These are phyloP conservation scores for Druon quercuslanigerum DNA, from an alignment of 1,140 invertebrate genomes.

Conservation along the genomic window DNA sequence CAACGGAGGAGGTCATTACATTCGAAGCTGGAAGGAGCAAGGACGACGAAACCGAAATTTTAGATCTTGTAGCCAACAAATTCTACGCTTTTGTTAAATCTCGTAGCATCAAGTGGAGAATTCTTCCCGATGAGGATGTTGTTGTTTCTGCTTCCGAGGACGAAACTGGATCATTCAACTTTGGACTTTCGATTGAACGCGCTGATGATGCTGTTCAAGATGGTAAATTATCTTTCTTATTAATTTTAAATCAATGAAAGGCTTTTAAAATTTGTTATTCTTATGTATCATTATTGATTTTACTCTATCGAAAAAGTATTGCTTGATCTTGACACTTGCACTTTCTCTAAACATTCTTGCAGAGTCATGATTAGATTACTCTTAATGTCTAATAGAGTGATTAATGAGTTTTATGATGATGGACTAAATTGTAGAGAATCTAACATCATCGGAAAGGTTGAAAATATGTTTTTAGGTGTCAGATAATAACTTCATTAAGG, in stretches of 20 bases:
- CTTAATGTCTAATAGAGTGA: no score
- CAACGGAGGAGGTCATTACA: constrained; percentile 67
- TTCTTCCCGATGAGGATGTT: constrained; percentile 85
- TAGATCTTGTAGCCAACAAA: constrained; percentile 83
- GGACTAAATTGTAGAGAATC: no score
- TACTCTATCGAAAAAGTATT: no score
- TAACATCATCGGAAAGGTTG: no score
- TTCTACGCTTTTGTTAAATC: constrained; percentile 84
- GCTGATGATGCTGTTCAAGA: constrained; percentile 71
- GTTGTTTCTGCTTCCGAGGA: constrained; percentile 83
- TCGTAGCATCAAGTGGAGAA: constrained; percentile 75
- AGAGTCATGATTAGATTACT: no score
- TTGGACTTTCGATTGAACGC: constrained; percentile 83
- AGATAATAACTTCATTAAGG: no score
- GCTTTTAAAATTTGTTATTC: not conserved
- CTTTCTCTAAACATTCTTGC: no score
- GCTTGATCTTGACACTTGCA: no score
- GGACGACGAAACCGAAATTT: constrained; percentile 82
- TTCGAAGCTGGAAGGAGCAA: constrained; percentile 69
- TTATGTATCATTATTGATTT: not conserved
- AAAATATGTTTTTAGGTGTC: no score
- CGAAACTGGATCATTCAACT: constrained; percentile 82
- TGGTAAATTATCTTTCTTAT: constrained; percentile 61
- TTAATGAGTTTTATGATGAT: no score
- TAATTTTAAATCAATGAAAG: not conserved